A percentile compares a stretch with the other conserved stretches of the same genome.
These are phyloP conservation scores for Ennomos fuscantarius DNA, from an alignment of 2,888 invertebrate genomes.

Conservation along the genomic window DNA sequence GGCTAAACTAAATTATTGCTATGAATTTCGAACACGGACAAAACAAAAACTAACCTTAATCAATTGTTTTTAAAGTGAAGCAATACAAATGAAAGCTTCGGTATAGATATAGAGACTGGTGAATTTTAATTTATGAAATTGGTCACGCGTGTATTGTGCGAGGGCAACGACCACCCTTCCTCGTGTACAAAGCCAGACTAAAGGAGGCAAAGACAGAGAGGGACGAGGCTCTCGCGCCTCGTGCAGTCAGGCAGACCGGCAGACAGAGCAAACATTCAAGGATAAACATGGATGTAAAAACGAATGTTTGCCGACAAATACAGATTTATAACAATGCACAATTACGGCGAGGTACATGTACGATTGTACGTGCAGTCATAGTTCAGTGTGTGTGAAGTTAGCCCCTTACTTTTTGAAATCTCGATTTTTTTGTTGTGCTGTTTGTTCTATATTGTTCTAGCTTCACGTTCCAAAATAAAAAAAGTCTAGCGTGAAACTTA, in stretches of 20 bases:
- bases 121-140: constrained; percentile 55
- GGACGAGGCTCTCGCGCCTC: constrained; percentile 48
- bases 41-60: too few species aligned
- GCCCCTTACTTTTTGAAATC: too few species aligned
- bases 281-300: constrained; percentile 60
- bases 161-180: constrained; percentile 68
- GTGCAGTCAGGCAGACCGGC: constrained; percentile 60
- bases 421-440: too few species aligned
- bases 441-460: too few species aligned
- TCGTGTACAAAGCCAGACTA: constrained; percentile 75
- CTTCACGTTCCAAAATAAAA: too few species aligned
- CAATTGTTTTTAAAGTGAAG: neutral
- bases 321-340: constrained; percentile 38
- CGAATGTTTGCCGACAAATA: constrained; percentile 50
- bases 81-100: neutral
- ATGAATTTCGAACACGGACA: neutral
- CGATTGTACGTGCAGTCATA: neutral
- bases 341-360: constrained; percentile 19
- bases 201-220: constrained; percentile 52
- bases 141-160: constrained; percentile 47
- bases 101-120: constrained; percentile 7
- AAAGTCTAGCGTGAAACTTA: too few species aligned
- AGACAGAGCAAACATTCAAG: constrained; percentile 65
- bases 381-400: too few species aligned
- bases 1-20: constrained; percentile 2